Conservation (phyloP, 2,113 vertebrate species). For the Mugil cephalus region DNA sequence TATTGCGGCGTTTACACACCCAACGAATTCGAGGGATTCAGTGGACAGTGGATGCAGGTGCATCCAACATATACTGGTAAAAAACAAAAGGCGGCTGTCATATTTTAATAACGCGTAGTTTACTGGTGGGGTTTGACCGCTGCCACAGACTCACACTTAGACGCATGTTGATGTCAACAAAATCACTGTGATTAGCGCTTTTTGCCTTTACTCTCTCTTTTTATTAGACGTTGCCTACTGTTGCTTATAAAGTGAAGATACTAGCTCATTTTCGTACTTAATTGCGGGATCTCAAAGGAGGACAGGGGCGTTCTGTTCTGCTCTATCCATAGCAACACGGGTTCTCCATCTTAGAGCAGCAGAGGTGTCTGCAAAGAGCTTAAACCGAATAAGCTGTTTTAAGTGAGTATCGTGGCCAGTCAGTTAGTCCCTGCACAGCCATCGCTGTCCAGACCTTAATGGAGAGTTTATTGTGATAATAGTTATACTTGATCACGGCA, state of each 20-base stretch:
- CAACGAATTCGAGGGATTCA: too few species aligned
- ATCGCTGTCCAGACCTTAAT: conserved; percentile 47
- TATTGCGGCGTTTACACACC: too few species aligned
- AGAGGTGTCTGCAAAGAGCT: conserved; percentile 12
- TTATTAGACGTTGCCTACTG: conserved; percentile 25
- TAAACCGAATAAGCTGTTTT: conserved; percentile 43
- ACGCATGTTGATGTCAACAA: conserved; percentile 38
- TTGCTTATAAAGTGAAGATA: conserved; percentile 28
- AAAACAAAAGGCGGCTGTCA: not conserved
- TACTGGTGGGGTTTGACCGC: not conserved
- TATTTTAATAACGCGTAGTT: conserved; percentile 17
- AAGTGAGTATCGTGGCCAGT: conserved; percentile 6
- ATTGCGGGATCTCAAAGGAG: conserved; percentile 23
- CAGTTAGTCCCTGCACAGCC: conserved; percentile 39
- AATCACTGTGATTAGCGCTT: conserved; percentile 25
- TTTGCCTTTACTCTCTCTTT: conserved; percentile 12
- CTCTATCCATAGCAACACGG: conserved; percentile 33
- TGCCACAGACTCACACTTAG: conserved; percentile 7
- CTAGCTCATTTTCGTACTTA: conserved; percentile 38
- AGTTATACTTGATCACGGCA: conserved; percentile 62
- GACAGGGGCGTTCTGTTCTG: conserved; percentile 22
- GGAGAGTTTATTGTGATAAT: conserved; percentile 62
- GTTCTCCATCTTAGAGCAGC: conserved; percentile 16
- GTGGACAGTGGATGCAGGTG: too few species aligned
- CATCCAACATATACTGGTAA: too few species aligned